These are phyloP conservation scores for Paramuricea clavata DNA, from an alignment of 92 coral and sea anemone species.

Conservation along the genomic window DNA sequence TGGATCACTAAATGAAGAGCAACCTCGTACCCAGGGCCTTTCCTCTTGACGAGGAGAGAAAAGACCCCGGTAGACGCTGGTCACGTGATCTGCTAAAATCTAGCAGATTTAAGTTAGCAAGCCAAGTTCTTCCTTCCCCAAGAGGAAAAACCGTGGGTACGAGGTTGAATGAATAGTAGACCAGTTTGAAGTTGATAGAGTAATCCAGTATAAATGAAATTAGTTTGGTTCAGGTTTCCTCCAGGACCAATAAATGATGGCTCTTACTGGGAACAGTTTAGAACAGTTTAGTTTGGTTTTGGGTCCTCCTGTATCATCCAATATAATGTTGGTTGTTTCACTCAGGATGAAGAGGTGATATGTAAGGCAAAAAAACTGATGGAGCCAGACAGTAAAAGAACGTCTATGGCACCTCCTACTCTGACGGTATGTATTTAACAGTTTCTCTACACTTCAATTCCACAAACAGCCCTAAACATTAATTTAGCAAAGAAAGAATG, in stretches of 20 bases:
- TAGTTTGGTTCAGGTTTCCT: background rate
- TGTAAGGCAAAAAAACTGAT: constrained; percentile 81
- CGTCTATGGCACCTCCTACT: constrained; percentile 70
- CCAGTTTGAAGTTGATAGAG: background rate
- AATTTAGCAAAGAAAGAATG: background rate
- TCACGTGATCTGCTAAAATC: too few relatives aligned
- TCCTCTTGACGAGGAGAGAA: too few relatives aligned
- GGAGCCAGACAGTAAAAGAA: constrained; percentile 54
- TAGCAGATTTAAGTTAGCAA: too few relatives aligned
- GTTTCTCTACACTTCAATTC: background rate
- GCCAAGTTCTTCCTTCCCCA: too few relatives aligned
- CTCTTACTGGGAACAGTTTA: background rate
- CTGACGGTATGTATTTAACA: constrained; percentile 52
- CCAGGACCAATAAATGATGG: background rate
- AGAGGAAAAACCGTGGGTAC: too few relatives aligned
- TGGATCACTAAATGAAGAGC: too few relatives aligned
- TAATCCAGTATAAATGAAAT: background rate
- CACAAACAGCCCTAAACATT: background rate
- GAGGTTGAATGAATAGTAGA: too few relatives aligned
- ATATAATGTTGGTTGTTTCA: background rate
- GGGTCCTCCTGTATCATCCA: background rate
- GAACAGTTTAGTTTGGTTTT: background rate
- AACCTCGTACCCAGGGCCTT: too few relatives aligned
- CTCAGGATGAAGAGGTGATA: constrained; percentile 78
- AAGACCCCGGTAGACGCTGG: too few relatives aligned